Base-by-base conservation (phyloP, 2,888 invertebrate species). In the Camptogramma bilineatum region DNA sequence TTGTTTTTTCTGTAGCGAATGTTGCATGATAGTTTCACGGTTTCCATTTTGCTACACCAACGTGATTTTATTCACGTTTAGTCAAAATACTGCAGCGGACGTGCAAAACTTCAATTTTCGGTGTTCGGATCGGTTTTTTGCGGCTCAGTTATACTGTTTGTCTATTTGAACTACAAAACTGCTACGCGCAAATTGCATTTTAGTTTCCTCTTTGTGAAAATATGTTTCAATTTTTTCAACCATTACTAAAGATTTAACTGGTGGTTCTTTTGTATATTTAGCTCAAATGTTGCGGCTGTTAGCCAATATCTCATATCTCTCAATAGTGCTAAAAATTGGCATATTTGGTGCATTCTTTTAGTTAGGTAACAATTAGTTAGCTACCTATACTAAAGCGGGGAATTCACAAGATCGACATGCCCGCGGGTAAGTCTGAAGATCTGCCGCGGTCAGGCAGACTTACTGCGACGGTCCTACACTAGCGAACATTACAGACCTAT, bases 1-100 rank as follows among this genome's bases (percentile, higher is more conserved):
- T 24, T 24, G 24, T 34, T 39, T 39, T 13, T 13, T 13, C 2
- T 13, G 13, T 13, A 39, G 34, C 34, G 53, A 21, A 34, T 17
- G 34, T 19, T 59, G 51, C 28, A 47, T 18, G 16, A 44, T 16
- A 52, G 58, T 51, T 39, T 39, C 34, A 39, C 34, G 13, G 10
- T 13, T 39, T 13, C 0, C 9, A 9, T 31, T 31, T n/a, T n/a
- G n/a, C 44, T 17, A 44, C 17, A 17, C 16, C 1, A 7, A 5
- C 44, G 44, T 44, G 44, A 17, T 17, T 44, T 44, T 44, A 44
- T 17, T 44, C 17, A 16, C 5, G 1, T 16, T 44, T 16, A 17
- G 44, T 44, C 16, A 44, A 44, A 44, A 44, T 16, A 16, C 17
- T 44, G 44, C 17, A 16, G 1, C 5, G 42, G 42, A 44, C 44